Evolutionary conservation across 2,797 vertebrate species (phyloP).

Genomic region (Lerista edwardsae): DNA sequence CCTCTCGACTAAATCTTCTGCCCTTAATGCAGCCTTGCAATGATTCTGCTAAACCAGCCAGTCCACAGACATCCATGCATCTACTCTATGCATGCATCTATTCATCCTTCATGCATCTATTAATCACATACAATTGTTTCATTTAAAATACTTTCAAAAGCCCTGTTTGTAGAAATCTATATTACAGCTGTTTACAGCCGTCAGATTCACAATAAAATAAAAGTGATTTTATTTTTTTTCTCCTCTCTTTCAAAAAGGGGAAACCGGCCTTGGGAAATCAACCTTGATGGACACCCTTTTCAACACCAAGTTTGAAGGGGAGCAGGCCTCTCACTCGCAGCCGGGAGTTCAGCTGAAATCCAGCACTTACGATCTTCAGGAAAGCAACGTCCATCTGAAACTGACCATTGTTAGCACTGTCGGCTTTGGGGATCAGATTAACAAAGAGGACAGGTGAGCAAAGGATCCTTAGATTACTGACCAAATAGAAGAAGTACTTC

Average conservation of each 20-base stretch:
- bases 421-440: constrained; percentile 97
- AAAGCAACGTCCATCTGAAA: constrained; percentile 95
- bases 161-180: too few relatives aligned
- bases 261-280: constrained; percentile 97
- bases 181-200: too few relatives aligned
- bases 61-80: too few relatives aligned
- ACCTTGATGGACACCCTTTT: constrained; percentile 98
- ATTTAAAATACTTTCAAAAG: too few relatives aligned
- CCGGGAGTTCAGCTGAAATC: constrained; percentile 94
- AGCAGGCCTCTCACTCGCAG: constrained; percentile 93
- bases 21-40: background rate
- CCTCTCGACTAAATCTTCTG: too few relatives aligned
- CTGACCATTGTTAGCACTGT: constrained; percentile 93
- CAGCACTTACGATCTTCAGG: constrained; percentile 94
- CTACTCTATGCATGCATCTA: too few relatives aligned
- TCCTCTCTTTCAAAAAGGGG: constrained; percentile 78
- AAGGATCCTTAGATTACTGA: background rate
- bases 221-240: too few relatives aligned
- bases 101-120: too few relatives aligned
- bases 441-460: constrained; percentile 95
- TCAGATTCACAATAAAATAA: too few relatives aligned
- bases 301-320: constrained; percentile 97
- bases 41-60: too few relatives aligned
- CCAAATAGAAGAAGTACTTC: background rate
- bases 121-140: too few relatives aligned